Conservation (phyloP, 2,888 invertebrate species). For the Euplagia quadripunctaria region DNA sequence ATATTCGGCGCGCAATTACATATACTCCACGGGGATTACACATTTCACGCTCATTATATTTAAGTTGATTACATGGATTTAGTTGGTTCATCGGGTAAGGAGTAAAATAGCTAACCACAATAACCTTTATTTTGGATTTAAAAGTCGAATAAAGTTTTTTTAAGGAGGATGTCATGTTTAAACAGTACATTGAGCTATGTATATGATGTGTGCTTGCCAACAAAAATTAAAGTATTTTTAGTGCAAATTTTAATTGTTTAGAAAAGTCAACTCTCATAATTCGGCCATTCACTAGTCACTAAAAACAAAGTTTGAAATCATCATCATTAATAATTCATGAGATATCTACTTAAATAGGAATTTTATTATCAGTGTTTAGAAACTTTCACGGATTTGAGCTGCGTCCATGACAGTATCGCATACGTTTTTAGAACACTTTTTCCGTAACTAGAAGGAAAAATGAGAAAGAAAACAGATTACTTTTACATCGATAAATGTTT, state of each 20-base stretch:
- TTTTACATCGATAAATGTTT: slow-evolving; percentile 6
- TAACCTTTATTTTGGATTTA: slow-evolving; percentile 3
- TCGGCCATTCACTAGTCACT: too few relatives aligned
- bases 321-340: too few relatives aligned
- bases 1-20: slow-evolving; percentile 71
- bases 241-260: too few relatives aligned
- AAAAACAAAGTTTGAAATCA: too few relatives aligned
- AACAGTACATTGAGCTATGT: too few relatives aligned
- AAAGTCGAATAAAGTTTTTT: not conserved
- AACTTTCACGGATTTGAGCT: too few relatives aligned
- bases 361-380: too few relatives aligned
- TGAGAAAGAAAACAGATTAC: not conserved
- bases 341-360: too few relatives aligned
- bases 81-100: slow-evolving; percentile 26
- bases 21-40: slow-evolving; percentile 56
- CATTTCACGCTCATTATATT: slow-evolving; percentile 43
- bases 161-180: not conserved
- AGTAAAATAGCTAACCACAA: slow-evolving; percentile 6
- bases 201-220: not conserved
- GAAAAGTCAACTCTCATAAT: too few relatives aligned
- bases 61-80: slow-evolving; percentile 34
- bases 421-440: not conserved
- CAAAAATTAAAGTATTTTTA: not conserved
- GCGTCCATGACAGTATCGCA: too few relatives aligned
- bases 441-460: not conserved